phyloP scores from a whole-genome alignment of 92 coral and sea anemone genomes.

The Actinernus sp. region DNA sequence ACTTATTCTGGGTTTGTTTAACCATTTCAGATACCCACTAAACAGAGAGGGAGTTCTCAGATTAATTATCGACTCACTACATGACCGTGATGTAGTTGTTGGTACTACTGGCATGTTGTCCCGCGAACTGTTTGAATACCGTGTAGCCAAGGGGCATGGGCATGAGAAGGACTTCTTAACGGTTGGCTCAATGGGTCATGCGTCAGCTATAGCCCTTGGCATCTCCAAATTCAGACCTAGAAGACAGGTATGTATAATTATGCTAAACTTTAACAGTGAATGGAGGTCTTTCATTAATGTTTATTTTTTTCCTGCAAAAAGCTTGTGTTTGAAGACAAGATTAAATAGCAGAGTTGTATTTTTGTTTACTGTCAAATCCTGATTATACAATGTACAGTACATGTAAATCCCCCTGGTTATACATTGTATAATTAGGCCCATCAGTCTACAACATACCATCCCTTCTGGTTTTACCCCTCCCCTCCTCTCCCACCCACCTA shows the following conservation, averaged over 20 bases:
- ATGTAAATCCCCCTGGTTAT: too few species aligned
- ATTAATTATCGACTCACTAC: constrained; percentile 76
- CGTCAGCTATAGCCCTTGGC: constrained; percentile 95
- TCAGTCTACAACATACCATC: too few species aligned
- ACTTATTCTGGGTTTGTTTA: not conserved
- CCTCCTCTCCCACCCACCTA: too few species aligned
- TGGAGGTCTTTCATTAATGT: too few species aligned
- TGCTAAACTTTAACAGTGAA: too few species aligned
- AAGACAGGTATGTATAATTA: constrained; percentile 98
- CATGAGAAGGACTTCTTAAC: constrained; percentile 98
- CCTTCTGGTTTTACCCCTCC: too few species aligned
- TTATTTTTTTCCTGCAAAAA: too few species aligned
- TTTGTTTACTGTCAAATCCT: too few species aligned
- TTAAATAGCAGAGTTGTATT: too few species aligned
- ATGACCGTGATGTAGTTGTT: constrained; percentile 93
- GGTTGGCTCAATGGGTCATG: constrained; percentile 98
- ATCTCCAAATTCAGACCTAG: constrained; percentile 93
- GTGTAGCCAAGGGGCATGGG: constrained; percentile 93
- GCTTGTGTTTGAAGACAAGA: too few species aligned
- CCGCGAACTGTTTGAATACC: constrained; percentile 96
- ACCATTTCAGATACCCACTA: constrained; percentile 65
- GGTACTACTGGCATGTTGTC: constrained; percentile 99
- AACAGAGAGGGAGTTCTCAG: constrained; percentile 92
- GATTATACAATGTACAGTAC: too few species aligned
- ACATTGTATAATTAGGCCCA: too few species aligned